Conservation (phyloP, 2,888 invertebrate species). For the Sesia bembeciformis region DNA sequence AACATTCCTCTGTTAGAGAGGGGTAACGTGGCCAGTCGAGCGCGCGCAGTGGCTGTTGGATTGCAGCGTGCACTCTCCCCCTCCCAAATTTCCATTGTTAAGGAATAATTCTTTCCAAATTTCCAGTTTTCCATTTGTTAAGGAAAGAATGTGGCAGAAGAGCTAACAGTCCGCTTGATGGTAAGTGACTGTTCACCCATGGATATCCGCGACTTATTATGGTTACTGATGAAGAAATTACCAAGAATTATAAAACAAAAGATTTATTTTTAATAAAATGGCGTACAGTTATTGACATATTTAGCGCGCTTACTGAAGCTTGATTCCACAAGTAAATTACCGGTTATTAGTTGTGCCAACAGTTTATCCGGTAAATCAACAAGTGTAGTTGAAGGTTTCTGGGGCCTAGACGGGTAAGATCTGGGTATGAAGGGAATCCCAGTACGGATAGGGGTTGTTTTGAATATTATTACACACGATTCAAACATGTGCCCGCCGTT, state of each 20-base stretch:
- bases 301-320: neutral
- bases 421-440: neutral
- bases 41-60: no score
- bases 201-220: no score
- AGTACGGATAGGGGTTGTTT: conserved; percentile 29
- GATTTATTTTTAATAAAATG: neutral
- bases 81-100: no score
- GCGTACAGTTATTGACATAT: neutral
- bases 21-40: no score
- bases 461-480: conserved; percentile 33
- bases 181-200: no score
- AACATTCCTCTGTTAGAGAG: no score
- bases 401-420: neutral
- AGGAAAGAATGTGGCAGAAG: no score
- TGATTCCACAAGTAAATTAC: neutral
- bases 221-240: no score
- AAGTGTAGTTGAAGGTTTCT: neutral
- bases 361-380: neutral
- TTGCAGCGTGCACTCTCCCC: no score
- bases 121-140: no score
- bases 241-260: neutral
- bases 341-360: neutral
- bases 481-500: conserved; percentile 35
- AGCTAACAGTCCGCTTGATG: no score
- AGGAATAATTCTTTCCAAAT: no score